Base-by-base conservation (phyloP, 2,888 invertebrate genomes). In the Orthonevra nobilis region DNA sequence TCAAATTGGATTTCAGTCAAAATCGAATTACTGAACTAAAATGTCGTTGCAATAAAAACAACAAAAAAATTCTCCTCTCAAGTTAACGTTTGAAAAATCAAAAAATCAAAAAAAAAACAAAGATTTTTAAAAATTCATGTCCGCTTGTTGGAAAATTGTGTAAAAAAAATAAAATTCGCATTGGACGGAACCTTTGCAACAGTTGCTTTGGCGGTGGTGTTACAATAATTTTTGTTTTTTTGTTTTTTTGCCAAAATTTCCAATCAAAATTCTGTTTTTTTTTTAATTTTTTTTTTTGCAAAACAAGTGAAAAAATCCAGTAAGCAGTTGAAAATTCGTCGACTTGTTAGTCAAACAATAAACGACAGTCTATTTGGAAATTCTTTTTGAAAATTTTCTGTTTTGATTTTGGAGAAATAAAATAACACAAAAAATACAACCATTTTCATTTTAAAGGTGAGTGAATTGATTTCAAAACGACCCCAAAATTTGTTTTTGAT, bases 1-100 rank as follows among this genome's bases (percentile, higher is more conserved):
- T n/a, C n/a, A n/a, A n/a, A n/a, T n/a, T n/a, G n/a, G n/a, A 44
- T 44, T 64, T 70, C 32, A 72, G 70, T 72, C 64, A 64, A 75
- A 60, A 52, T 26, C 58, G 58, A 66, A 77, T 52, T 77, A 40
- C 48, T 42, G 60, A 46, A 23, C 9, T 26, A 36, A 34, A 52
- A 61, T 70, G 50, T 77, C n/a, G 48, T 50, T 60, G 28, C 12
- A 14, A 2, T 42, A 36, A 34, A 2, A 15, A n/a, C n/a, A n/a
- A n/a, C n/a, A n/a, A n/a, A n/a, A n/a, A n/a, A 36, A 12, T 30
- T 23, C 14, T 26, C 4, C n/a, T n/a, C n/a, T 30, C 32, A 30
- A 52, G 4, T 52, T 42, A 12, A n/a, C n/a, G 19, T 48, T 48
- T 50, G 4, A 19, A 5, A 9, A 26, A 15, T 42, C 26, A 15